Conservation (phyloP, 1,140 invertebrate species). For the Aleiodes sp. region DNA sequence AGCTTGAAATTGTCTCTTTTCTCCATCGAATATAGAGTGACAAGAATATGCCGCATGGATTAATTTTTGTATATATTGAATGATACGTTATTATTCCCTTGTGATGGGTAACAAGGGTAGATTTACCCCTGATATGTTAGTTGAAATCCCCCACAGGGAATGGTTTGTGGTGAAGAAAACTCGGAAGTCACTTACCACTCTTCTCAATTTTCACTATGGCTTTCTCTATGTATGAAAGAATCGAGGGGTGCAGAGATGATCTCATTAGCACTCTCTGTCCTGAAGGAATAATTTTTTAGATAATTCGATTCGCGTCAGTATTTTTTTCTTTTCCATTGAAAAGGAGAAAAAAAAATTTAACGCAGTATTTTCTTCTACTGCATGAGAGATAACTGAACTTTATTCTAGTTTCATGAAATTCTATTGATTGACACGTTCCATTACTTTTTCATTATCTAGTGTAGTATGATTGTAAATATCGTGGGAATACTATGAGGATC, state of each 20-base stretch:
- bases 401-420: too few relatives aligned
- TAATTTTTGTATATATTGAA: slow-evolving; percentile 6
- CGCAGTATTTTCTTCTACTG: too few relatives aligned
- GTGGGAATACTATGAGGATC: too few relatives aligned
- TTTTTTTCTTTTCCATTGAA: not conserved
- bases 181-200: slow-evolving; percentile 30
- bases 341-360: too few relatives aligned
- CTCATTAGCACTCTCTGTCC: slow-evolving; percentile 20
- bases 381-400: too few relatives aligned
- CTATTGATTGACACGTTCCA: too few relatives aligned
- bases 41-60: not conserved
- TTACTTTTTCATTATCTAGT: too few relatives aligned
- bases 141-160: slow-evolving; percentile 10
- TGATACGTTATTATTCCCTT: slow-evolving; percentile 15
- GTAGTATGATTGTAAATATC: too few relatives aligned
- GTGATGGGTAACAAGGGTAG: not conserved
- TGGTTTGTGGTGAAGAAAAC: slow-evolving; percentile 27
- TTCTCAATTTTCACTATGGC: slow-evolving; percentile 25
- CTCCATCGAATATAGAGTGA: not conserved
- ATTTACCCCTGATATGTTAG: not conserved
- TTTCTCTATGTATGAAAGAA: slow-evolving; percentile 11
- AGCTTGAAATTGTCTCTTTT: not conserved
- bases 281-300: not conserved
- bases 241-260: slow-evolving; percentile 17
- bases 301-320: not conserved